Evolutionary conservation across 2,888 invertebrate species (phyloP).

Genomic region (Oscheius myriophilus): DNA sequence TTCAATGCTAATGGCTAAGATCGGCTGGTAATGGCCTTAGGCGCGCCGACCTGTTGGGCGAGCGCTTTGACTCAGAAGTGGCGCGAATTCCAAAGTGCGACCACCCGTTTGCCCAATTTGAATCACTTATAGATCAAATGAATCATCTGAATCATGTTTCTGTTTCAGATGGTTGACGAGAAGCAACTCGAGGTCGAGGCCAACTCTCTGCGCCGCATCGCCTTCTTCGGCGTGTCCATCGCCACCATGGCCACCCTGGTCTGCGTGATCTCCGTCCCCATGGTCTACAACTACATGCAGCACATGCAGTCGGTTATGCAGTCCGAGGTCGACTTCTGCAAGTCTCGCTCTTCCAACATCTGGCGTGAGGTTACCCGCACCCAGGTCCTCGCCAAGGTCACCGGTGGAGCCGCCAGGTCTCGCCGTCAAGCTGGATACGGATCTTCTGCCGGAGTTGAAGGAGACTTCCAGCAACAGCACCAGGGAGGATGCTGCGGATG

Average conservation of each 20-base stretch:
- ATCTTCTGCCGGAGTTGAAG: slow-evolving; percentile 30
- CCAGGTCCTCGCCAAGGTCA: slow-evolving; percentile 55
- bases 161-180: slow-evolving; percentile 49
- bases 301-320: slow-evolving; percentile 65
- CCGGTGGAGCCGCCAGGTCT: slow-evolving; percentile 50
- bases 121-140: neutral
- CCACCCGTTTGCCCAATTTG: too few species aligned
- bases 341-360: slow-evolving; percentile 62
- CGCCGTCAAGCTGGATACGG: slow-evolving; percentile 56
- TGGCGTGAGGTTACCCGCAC: slow-evolving; percentile 64
- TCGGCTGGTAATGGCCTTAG: too few species aligned
- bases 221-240: slow-evolving; percentile 63
- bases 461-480: slow-evolving; percentile 13
- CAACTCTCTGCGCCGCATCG: slow-evolving; percentile 56
- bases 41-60: too few species aligned
- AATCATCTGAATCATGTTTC: neutral
- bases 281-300: slow-evolving; percentile 68
- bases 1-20: too few species aligned
- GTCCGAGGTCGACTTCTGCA: slow-evolving; percentile 63
- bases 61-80: too few species aligned
- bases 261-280: slow-evolving; percentile 62
- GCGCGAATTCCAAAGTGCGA: too few species aligned
- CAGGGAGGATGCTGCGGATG: slow-evolving; percentile 38
- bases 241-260: slow-evolving; percentile 60
- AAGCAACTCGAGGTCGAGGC: slow-evolving; percentile 60